phyloP scores from a whole-genome alignment of 2,888 invertebrate genomes.

The Agrochola macilenta region DNA sequence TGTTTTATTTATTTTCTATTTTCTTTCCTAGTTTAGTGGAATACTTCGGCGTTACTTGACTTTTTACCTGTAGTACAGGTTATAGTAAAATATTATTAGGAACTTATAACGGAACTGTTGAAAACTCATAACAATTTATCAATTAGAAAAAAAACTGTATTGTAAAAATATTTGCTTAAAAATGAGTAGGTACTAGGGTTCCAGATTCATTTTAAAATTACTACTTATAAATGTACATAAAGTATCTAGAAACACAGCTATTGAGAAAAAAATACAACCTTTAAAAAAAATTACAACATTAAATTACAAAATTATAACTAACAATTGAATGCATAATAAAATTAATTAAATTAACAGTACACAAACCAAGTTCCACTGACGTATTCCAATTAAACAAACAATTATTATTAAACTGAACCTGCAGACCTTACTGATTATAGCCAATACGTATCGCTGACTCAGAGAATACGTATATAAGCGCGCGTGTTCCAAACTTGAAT shows the following conservation, averaged over 20 bases:
- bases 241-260: no score
- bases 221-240: no score
- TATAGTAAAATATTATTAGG: background rate
- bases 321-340: slow-evolving; percentile 1
- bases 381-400: slow-evolving; percentile 49
- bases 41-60: slow-evolving; percentile 1
- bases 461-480: slow-evolving; percentile 53
- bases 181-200: no score
- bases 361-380: background rate
- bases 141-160: no score
- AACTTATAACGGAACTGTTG: no score
- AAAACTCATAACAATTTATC: background rate
- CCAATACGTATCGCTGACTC: slow-evolving; percentile 34
- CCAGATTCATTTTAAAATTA: background rate
- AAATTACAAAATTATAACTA: background rate
- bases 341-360: background rate
- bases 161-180: background rate
- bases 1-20: slow-evolving; percentile 7
- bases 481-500: background rate
- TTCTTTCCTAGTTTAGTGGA: slow-evolving; percentile 13
- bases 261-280: no score
- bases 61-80: background rate
- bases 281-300: no score
- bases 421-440: slow-evolving; percentile 14
- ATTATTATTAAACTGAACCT: slow-evolving; percentile 39